These are phyloP conservation scores for Xanthorhoe designata DNA, from an alignment of 2,888 invertebrate genomes.

Conservation along the genomic window DNA sequence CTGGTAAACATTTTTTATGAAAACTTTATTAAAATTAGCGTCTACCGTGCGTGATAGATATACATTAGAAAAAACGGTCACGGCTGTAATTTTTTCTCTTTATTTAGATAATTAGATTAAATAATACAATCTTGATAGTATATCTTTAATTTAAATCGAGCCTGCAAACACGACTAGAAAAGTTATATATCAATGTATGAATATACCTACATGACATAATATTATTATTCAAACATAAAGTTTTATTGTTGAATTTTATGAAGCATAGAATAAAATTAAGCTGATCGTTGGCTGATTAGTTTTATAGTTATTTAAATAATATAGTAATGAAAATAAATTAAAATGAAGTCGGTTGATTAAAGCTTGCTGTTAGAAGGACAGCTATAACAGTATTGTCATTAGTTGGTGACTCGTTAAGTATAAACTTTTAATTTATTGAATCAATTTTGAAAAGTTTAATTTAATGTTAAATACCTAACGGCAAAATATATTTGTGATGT, in stretches of 20 bases:
- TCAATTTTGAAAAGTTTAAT: too few relatives aligned
- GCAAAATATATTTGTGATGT: too few relatives aligned
- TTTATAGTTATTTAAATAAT: conserved; percentile 47
- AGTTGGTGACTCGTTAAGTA: not conserved
- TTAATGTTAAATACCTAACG: too few relatives aligned
- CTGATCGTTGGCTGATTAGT: conserved; percentile 6
- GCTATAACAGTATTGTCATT: conserved; percentile 6
- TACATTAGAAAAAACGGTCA: too few relatives aligned
- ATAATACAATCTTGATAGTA: not conserved
- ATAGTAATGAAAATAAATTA: conserved; percentile 48
- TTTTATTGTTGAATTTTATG: conserved; percentile 8
- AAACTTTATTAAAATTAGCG: too few relatives aligned
- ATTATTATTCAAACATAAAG: not conserved
- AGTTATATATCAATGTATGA: not conserved
- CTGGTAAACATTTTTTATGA: too few relatives aligned
- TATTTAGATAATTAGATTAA: not conserved
- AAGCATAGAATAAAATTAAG: not conserved
- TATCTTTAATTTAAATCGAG: not conserved
- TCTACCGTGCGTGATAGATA: too few relatives aligned
- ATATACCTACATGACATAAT: not conserved
- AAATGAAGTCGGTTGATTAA: conserved; percentile 55
- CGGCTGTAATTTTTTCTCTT: not conserved
- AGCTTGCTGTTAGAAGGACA: conserved; percentile 47
- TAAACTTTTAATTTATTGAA: not conserved
- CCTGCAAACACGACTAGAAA: not conserved